Conservation (phyloP, 2,797 vertebrate species). For the Argentina silus region DNA sequence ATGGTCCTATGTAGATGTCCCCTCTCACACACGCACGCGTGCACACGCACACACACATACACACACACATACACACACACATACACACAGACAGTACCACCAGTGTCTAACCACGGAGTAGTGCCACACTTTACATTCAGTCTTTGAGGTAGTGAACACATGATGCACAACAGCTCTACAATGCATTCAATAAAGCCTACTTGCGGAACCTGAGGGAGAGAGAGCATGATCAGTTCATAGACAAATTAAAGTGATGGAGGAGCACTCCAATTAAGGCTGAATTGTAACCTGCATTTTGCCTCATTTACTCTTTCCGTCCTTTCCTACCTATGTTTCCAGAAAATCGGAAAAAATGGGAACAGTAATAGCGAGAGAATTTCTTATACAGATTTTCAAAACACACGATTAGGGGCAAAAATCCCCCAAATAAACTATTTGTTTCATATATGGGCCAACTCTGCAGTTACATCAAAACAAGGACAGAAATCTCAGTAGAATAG, state of each 20-base stretch:
- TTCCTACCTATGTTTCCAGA: neutral
- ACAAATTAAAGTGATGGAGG: too few relatives aligned
- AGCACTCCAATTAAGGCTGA: too few relatives aligned
- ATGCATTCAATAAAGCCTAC: neutral
- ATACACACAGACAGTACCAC: neutral
- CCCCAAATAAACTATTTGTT: neutral
- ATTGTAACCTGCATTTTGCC: too few relatives aligned
- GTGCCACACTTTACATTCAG: neutral
- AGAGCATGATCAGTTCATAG: too few relatives aligned
- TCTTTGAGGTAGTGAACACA: neutral
- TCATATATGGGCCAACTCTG: neutral
- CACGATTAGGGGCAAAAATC: neutral
- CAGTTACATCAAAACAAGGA: slow-evolving; percentile 2
- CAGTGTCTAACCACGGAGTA: neutral
- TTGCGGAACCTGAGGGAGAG: too few relatives aligned
- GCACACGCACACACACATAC: too few relatives aligned
- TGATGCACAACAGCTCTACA: neutral
- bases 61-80: too few relatives aligned
- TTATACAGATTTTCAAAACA: neutral
- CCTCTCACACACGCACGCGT: too few relatives aligned
- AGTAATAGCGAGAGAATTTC: neutral
- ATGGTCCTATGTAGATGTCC: neutral
- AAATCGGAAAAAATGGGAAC: neutral
- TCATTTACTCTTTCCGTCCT: neutral
- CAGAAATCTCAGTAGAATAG: neutral